phyloP scores from a whole-genome alignment of 1,140 invertebrate genomes.

The Aplysia californica region DNA sequence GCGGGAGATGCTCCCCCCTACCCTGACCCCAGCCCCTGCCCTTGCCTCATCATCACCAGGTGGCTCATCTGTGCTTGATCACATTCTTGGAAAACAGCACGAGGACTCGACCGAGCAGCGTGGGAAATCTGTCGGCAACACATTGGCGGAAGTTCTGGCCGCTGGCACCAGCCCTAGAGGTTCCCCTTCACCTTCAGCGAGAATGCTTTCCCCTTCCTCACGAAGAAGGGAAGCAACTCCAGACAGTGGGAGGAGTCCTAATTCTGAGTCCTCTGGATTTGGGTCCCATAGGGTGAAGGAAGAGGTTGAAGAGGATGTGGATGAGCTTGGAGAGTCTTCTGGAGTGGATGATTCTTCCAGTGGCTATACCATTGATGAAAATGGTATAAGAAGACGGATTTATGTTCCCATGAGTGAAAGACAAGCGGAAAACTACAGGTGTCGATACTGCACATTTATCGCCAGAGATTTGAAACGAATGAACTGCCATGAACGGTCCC shows the following conservation, averaged over 20 bases:
- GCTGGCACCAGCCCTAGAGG: background rate
- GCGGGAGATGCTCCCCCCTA: conserved; percentile 14
- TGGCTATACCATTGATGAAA: conserved; percentile 15
- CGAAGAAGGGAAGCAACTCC: background rate
- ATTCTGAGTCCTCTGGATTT: conserved; percentile 12
- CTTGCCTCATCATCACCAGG: background rate
- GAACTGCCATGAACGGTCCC: conserved; percentile 34
- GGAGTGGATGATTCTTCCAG: too few relatives aligned
- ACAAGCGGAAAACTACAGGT: conserved; percentile 34
- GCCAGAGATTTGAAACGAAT: conserved; percentile 34
- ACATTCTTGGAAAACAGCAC: conserved; percentile 7
- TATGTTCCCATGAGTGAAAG: conserved; percentile 30
- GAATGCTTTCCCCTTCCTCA: background rate
- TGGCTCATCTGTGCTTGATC: conserved; percentile 9
- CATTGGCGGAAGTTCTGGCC: background rate
- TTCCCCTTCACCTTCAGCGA: background rate
- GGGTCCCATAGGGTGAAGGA: conserved; percentile 8
- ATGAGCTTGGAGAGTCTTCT: background rate
- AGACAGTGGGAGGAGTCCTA: conserved; percentile 4
- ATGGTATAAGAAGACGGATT: conserved; percentile 17
- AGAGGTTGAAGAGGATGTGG: conserved; percentile 17
- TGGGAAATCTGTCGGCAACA: background rate
- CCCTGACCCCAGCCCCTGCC: conserved; percentile 6
- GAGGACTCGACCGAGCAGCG: background rate
- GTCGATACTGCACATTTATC: conserved; percentile 39